Evolutionary conservation across 2,888 invertebrate genomes (phyloP), one percentile per base, ranked within the genome.

Genomic region (Agriopis aurantiaria): DNA sequence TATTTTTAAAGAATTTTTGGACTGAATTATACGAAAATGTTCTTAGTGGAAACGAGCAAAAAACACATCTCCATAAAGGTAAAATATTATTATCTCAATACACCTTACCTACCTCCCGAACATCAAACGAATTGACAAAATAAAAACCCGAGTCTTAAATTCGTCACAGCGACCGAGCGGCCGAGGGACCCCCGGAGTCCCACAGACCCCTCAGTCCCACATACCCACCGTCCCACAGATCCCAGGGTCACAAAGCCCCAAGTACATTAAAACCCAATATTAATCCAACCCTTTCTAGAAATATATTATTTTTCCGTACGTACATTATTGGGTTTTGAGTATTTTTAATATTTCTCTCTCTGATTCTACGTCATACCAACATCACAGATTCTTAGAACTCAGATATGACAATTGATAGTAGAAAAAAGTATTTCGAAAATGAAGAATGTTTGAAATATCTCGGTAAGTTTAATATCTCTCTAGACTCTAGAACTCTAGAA

Each of bases 281-380:
- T 87, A 88, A 84, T 82, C 82, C 83, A 84, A 87, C 87, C 87
- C 87, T 82, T 85, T 78, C 79, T 75, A 71, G 58, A 58, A 46
- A 8, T 41, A 8, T 46, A 23, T 46, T n/a, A 45, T 46, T 88
- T 86, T 81, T 78, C 76, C 79, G 74, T 80, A 79, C 77, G 17
- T 23, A 23, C 69, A 17, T 61, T 61, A 52, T 61, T 61, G 41
- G 46, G 78, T 75, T 75, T 64, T 64, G 76, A 84, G 82, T 83
- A 86, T 86, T 85, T 85, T 86, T 85, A 83, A 85, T 86, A 86
- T 86, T 86, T 78, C 79, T 79, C 78, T 80, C 65, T 67, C 78
- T 76, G 72, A 78, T 79, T 75, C 72, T 7, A 56, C 3, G 41
- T 43, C 33, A 40, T 57, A 14, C 4, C n/a, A 12, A 55, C 8